phyloP scores from a whole-genome alignment of 92 coral and sea anemone species.

The Micromussa lordhowensis region DNA sequence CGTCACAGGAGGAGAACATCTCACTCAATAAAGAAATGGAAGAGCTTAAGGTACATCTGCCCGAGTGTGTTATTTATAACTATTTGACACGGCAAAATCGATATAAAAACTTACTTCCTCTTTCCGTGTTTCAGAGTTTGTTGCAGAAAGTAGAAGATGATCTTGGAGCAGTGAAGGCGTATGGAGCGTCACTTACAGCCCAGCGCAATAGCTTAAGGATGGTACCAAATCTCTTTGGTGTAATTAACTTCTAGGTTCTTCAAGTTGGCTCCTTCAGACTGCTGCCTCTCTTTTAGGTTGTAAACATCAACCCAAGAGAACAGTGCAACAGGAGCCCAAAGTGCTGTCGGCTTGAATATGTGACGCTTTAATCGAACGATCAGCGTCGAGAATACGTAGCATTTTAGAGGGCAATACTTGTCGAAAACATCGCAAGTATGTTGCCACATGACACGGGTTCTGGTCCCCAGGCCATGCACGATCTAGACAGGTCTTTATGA shows the following conservation, averaged over 20 bases:
- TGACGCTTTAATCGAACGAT: neutral
- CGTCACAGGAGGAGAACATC: conserved; percentile 77
- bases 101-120: neutral
- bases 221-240: conserved; percentile 94
- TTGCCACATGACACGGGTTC: neutral
- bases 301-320: neutral
- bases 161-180: conserved; percentile 74
- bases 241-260: conserved; percentile 49
- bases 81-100: too few species aligned
- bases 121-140: conserved; percentile 53
- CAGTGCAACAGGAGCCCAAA: neutral
- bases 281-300: neutral
- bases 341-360: neutral
- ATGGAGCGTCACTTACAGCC: conserved; percentile 83
- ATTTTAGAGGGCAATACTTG: neutral
- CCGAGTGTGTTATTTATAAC: too few species aligned
- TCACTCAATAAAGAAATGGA: conserved; percentile 83
- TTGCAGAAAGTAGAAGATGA: conserved; percentile 82
- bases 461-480: neutral
- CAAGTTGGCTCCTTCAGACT: neutral
- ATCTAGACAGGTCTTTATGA: neutral
- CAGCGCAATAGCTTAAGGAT: conserved; percentile 87
- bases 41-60: conserved; percentile 72
- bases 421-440: neutral
- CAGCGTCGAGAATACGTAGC: neutral